Evolutionary conservation across 2,888 invertebrate genomes (phyloP), one percentile per base, ranked within the genome.

Genomic region (Drosophila ezoana): DNA sequence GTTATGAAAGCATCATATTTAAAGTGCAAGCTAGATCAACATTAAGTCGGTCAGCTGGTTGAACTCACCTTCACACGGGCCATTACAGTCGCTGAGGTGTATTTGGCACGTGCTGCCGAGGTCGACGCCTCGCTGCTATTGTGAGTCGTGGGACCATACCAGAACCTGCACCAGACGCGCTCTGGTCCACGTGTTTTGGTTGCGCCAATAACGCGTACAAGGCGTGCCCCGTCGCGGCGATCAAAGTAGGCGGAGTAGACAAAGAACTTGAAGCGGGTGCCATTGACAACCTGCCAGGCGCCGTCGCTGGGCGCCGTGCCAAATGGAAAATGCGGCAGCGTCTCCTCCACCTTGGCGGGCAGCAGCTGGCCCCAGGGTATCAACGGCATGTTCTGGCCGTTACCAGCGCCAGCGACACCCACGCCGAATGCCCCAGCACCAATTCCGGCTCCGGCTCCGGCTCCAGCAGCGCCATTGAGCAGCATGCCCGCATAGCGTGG

Each of bases 171-270:
- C 93, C 95, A 94, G 16, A 97, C 97, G 11, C 95, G 93, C 90
- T 97, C 97, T 0, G 96, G 95, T 3, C 95, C 95, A 52, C 97
- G 94, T 1, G 98, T 98, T 93, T 96, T 96, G 1, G 98, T 97
- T 10, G 97, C 97, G 11, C 97, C 97, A 76, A 98, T 95, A 63
- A 98, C 94, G 45, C 98, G 94, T 51, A 98, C 94, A 72, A 94
- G 93, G 60, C 95, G 94, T 5, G 90, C 87, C 48, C 94, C 94
- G 81, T 93, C 93, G 77, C 97, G 94, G 52, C 95, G 94, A 93
- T 98, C 98, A 90, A 95, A 96, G 91, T 96, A 98, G 52, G 98
- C 98, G 10, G 98, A 97, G 91, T 97, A 98, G 54, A 98, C 97
- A 93, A 95, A 97, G 93, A 98, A 98, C 92, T 96, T 97, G 92